Percentiles rank a stretch among this genome's conserved stretches.
These are phyloP conservation scores for Lamellibrachia luymesi DNA, from an alignment of 1,140 invertebrate genomes.

Conservation along the genomic window DNA sequence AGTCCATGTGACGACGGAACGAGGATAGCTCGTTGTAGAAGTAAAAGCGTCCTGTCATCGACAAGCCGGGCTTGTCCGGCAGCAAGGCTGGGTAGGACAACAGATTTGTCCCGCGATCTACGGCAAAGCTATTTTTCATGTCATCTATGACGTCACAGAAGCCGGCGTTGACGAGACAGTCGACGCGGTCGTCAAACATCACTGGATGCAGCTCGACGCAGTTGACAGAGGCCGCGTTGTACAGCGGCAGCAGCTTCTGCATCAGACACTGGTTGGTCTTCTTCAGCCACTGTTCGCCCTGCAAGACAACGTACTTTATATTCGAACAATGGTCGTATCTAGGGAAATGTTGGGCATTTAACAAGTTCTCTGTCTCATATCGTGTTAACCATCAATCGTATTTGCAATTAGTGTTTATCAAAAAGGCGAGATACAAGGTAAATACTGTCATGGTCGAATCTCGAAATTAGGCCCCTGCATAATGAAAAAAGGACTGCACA, in stretches of 20 bases:
- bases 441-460: no score
- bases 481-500: no score
- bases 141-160: not conserved
- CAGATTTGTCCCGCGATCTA: not conserved
- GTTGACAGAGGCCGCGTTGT: not conserved
- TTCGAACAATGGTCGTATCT: not conserved
- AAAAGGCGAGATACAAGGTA: no score
- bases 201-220: not conserved
- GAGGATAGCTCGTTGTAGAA: not conserved
- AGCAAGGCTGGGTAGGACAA: not conserved
- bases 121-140: not conserved
- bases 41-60: not conserved
- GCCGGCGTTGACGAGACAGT: not conserved
- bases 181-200: not conserved
- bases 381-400: no score
- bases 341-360: not conserved
- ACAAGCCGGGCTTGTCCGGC: not conserved
- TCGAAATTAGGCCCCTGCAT: no score
- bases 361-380: no score
- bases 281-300: not conserved
- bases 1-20: not conserved
- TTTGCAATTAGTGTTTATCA: no score
- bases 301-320: not conserved
- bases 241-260: not conserved
- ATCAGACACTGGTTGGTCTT: not conserved